phyloP scores from a whole-genome alignment of 2,888 invertebrate species.

The Ctenicera cuprea region DNA sequence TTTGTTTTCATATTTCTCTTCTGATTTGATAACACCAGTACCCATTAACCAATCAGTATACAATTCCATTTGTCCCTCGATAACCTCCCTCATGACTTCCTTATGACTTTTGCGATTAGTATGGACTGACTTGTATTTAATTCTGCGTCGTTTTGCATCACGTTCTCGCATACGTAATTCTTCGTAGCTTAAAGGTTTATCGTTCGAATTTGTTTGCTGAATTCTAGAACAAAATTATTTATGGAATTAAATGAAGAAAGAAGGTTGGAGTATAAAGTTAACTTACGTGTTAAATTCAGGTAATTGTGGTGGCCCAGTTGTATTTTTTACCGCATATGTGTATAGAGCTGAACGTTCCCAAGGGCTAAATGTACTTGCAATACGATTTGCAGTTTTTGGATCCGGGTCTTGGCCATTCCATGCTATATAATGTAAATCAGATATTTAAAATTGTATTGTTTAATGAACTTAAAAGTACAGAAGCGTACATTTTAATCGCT shows the following conservation, averaged over 20 bases:
- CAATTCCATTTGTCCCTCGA: slow-evolving; percentile 74
- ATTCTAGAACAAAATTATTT: slow-evolving; percentile 45
- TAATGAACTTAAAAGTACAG: no score
- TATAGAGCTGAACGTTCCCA: slow-evolving; percentile 77
- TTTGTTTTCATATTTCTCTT: slow-evolving; percentile 7
- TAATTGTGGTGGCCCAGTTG: slow-evolving; percentile 64
- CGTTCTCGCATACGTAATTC: slow-evolving; percentile 76
- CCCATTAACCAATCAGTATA: slow-evolving; percentile 65
- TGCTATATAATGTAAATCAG: slow-evolving; percentile 59
- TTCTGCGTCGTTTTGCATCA: slow-evolving; percentile 77
- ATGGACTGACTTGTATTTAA: slow-evolving; percentile 76
- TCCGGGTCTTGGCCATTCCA: slow-evolving; percentile 70
- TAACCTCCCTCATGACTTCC: slow-evolving; percentile 77
- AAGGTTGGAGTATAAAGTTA: background rate
- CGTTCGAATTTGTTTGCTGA: slow-evolving; percentile 58
- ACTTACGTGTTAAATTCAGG: slow-evolving; percentile 70
- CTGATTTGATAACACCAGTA: background rate
- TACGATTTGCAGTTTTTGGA: slow-evolving; percentile 69
- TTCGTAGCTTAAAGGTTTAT: slow-evolving; percentile 69
- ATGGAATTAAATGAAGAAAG: background rate
- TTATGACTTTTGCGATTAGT: slow-evolving; percentile 76
- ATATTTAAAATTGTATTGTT: slow-evolving; percentile 52
- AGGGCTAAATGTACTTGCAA: slow-evolving; percentile 72
- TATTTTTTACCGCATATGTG: slow-evolving; percentile 73
- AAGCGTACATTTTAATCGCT: no score